Conservation (phyloP, 23 tunicate species). For the Clavelina lepadiformis region DNA sequence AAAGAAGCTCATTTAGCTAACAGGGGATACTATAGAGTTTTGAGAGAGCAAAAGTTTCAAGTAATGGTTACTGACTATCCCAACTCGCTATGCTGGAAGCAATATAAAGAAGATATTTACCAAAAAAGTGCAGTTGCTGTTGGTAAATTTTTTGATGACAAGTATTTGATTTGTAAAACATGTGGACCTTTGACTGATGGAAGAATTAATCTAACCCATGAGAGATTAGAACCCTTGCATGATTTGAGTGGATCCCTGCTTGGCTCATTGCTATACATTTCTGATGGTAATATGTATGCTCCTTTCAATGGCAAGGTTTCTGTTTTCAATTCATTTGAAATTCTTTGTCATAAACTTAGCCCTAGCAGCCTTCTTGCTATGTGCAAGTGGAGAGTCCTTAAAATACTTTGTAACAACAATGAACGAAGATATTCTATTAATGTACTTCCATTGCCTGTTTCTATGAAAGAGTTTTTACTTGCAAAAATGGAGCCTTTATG, state of each 20-base stretch:
- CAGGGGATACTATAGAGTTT: too few relatives aligned
- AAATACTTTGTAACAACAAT: background rate
- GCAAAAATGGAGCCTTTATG: too few relatives aligned
- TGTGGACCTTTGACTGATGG: conserved; percentile 30
- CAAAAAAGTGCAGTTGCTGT: conserved; percentile 48
- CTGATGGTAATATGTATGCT: conserved; percentile 55
- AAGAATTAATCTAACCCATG: conserved; percentile 41
- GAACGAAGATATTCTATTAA: background rate
- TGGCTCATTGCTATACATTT: conserved; percentile 41
- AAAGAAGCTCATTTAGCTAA: too few relatives aligned
- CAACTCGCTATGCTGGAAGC: conserved; percentile 8
- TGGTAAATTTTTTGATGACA: conserved; percentile 26
- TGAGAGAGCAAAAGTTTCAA: background rate
- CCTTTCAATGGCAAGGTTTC: conserved; percentile 53
- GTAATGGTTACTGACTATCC: conserved; percentile 19
- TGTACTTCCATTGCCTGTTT: too few relatives aligned
- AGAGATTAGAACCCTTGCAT: conserved; percentile 2
- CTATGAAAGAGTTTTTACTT: too few relatives aligned
- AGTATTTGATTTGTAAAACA: conserved; percentile 45
- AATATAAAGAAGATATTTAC: background rate
- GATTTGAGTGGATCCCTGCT: conserved; percentile 1
- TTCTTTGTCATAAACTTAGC: conserved; percentile 26
- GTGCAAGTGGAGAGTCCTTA: conserved; percentile 35
- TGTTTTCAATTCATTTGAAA: conserved; percentile 41
- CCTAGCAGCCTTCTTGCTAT: conserved; percentile 37